These are phyloP conservation scores for Oikopleura vanhoeffeni DNA, from an alignment of 23 tunicate species.

Conservation along the genomic window DNA sequence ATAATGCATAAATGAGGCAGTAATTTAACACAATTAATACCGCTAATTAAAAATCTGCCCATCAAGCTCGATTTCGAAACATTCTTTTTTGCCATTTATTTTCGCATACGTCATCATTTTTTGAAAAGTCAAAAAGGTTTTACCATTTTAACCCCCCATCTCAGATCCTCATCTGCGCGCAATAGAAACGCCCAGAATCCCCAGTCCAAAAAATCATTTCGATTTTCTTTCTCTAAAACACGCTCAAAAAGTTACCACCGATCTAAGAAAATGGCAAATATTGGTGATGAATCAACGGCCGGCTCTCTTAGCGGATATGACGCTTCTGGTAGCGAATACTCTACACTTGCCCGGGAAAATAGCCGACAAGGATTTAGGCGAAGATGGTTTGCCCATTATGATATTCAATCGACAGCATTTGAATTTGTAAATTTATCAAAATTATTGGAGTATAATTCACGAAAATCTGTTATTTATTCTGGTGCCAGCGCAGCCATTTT, in stretches of 20 bases:
- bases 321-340: neutral
- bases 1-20: no score
- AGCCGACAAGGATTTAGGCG: neutral
- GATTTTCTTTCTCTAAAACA: no score
- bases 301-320: neutral
- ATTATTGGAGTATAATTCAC: neutral
- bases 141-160: no score
- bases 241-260: neutral
- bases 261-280: neutral
- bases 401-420: neutral
- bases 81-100: no score
- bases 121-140: no score
- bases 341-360: neutral
- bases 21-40: no score
- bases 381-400: constrained; percentile 1
- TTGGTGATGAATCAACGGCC: neutral
- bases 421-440: neutral
- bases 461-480: neutral
- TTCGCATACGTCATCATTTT: no score
- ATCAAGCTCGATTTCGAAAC: no score
- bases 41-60: no score
- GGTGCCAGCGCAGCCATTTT: neutral
- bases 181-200: no score
- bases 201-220: no score
- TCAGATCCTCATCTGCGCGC: no score